Conservation (phyloP, 2,113 vertebrate genomes). For the Pandion haliaetus region DNA sequence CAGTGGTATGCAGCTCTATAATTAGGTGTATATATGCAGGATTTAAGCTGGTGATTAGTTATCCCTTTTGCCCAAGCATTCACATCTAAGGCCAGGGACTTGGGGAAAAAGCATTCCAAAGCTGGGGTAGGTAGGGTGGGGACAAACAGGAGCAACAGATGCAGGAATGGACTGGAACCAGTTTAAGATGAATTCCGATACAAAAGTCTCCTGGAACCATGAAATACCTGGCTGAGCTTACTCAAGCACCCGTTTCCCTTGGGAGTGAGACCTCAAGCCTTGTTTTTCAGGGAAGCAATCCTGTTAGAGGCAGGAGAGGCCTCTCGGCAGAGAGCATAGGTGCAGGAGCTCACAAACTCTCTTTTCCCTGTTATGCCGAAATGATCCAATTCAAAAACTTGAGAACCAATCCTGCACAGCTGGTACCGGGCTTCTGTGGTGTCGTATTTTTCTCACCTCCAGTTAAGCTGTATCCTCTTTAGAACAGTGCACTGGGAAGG, state of each 20-base stretch:
- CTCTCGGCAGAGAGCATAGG: neutral
- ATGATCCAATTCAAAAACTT: neutral
- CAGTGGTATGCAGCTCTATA: neutral
- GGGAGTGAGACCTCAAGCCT: neutral
- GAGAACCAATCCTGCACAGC: neutral
- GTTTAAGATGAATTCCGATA: neutral
- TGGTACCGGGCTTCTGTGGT: neutral
- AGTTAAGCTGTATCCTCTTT: neutral
- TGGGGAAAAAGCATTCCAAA: neutral
- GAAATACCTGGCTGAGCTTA: neutral
- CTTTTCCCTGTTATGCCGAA: neutral
- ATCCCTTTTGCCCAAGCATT: neutral
- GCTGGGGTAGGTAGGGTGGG: neutral
- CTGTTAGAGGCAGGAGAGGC: neutral
- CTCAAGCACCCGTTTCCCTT: rapidly evolving
- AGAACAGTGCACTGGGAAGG: neutral
- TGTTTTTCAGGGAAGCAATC: no score
- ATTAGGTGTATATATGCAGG: neutral
- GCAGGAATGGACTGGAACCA: neutral
- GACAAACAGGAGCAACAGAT: neutral
- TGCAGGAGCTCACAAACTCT: no score
- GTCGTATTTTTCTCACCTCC: no score
- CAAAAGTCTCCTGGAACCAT: neutral
- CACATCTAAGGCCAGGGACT: neutral
- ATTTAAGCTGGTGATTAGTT: neutral